These are phyloP conservation scores for Scaptomyza caliginosa DNA, from an alignment of 2,888 invertebrate genomes.

Conservation along the genomic window DNA sequence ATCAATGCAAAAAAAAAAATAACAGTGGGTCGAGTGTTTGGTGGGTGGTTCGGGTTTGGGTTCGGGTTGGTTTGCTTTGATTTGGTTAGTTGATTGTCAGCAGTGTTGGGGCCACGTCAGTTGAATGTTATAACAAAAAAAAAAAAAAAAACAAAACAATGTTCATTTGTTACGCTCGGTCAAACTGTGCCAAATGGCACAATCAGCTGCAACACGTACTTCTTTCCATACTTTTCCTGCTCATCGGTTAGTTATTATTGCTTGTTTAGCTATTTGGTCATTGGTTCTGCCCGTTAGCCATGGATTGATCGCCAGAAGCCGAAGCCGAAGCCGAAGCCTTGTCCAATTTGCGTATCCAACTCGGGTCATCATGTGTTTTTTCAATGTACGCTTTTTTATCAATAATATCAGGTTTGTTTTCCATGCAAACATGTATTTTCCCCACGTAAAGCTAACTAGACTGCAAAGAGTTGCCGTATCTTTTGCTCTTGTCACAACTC, in stretches of 20 bases:
- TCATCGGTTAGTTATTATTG: not conserved
- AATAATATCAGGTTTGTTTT: not conserved
- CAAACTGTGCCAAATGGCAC: slow-evolving; percentile 77
- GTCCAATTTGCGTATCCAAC: slow-evolving; percentile 55
- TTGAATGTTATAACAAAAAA: slow-evolving; percentile 46
- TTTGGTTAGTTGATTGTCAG: slow-evolving; percentile 32
- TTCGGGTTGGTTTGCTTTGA: not conserved
- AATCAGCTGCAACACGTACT: slow-evolving; percentile 64
- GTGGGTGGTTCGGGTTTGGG: not conserved
- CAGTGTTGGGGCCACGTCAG: slow-evolving; percentile 53
- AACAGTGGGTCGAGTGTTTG: not conserved
- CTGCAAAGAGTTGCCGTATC: no score
- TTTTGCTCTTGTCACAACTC: no score
- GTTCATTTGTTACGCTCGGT: slow-evolving; percentile 72
- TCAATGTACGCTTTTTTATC: not conserved
- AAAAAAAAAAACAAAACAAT: slow-evolving; percentile 52
- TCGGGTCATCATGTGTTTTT: slow-evolving; percentile 22
- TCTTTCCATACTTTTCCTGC: slow-evolving; percentile 19
- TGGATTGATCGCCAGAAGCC: slow-evolving; percentile 42
- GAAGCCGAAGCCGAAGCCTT: no score
- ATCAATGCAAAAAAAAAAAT: slow-evolving; percentile 21
- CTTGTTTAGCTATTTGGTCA: slow-evolving; percentile 10
- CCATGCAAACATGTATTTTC: no score
- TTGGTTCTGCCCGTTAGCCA: slow-evolving; percentile 61
- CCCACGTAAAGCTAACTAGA: no score